These are phyloP conservation scores for Chironomus tepperi DNA, from an alignment of 1,140 invertebrate species.

Conservation along the genomic window DNA sequence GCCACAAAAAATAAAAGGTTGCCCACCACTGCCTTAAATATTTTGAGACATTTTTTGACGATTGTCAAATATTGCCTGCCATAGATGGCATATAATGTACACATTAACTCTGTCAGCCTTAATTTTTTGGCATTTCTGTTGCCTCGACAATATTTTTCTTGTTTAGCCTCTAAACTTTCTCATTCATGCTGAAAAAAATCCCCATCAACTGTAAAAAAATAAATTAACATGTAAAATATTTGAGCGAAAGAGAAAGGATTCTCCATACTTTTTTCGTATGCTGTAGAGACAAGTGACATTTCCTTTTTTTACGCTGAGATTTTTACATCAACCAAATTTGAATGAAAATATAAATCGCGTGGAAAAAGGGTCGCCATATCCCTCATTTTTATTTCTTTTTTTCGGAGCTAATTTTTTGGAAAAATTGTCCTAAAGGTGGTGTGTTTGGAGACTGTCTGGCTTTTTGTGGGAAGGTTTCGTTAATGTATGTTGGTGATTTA, in stretches of 20 bases:
- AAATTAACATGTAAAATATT: too few relatives aligned
- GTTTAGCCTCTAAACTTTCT: neutral
- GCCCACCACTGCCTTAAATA: neutral
- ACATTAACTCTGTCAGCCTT: neutral
- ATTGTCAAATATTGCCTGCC: neutral
- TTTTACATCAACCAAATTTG: neutral
- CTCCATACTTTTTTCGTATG: too few relatives aligned
- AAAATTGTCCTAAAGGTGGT: too few relatives aligned
- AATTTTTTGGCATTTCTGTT: too few relatives aligned
- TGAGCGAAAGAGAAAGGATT: too few relatives aligned
- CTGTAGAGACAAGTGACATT: neutral
- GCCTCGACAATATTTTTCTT: neutral
- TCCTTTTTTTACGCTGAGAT: neutral
- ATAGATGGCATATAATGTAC: neutral
- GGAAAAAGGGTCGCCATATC: neutral
- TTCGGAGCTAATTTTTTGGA: too few relatives aligned
- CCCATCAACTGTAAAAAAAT: too few relatives aligned
- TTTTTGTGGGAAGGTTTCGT: too few relatives aligned
- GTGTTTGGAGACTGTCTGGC: too few relatives aligned
- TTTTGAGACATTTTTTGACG: neutral
- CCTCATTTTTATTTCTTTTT: neutral
- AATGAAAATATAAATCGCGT: conserved; percentile 7
- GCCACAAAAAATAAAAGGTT: too few relatives aligned
- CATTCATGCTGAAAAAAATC: neutral
- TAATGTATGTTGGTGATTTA: too few relatives aligned